These are phyloP conservation scores for Anableps anableps DNA, from an alignment of 2,797 vertebrate genomes.

Conservation along the genomic window DNA sequence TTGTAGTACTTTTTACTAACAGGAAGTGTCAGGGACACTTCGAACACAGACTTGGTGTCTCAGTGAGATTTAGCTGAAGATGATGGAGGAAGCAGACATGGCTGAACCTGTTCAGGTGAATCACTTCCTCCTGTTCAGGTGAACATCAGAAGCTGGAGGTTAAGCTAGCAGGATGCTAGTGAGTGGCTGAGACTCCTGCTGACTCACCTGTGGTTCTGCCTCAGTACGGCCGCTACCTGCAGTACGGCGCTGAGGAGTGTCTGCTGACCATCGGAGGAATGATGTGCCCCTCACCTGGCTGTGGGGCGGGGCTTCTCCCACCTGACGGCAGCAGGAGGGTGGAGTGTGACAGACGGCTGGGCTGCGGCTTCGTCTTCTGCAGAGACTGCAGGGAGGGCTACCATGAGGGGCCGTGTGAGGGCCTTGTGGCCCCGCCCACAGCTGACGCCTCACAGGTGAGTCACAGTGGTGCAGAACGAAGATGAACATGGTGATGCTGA, in stretches of 20 bases:
- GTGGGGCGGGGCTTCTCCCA: slow-evolving; percentile 89
- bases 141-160: not conserved
- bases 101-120: not conserved
- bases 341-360: slow-evolving; percentile 82
- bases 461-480: not conserved
- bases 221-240: slow-evolving; percentile 82
- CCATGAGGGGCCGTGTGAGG: slow-evolving; percentile 82
- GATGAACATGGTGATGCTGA: not conserved
- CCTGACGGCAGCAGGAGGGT: slow-evolving; percentile 76
- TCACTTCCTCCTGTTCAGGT: not conserved
- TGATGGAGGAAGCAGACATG: too few species aligned
- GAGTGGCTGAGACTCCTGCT: not conserved
- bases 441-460: slow-evolving; percentile 64
- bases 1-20: not conserved
- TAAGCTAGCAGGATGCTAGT: too few species aligned
- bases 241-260: slow-evolving; percentile 86
- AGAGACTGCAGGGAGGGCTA: slow-evolving; percentile 84
- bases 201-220: not conserved
- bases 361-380: slow-evolving; percentile 91
- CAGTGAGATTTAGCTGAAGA: too few species aligned
- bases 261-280: slow-evolving; percentile 88
- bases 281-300: slow-evolving; percentile 87
- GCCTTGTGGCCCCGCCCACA: not conserved
- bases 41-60: too few species aligned
- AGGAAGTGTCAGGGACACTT: too few species aligned